Base-by-base conservation (phyloP, 2,888 invertebrate species). In the Ichneumon xanthorius region DNA sequence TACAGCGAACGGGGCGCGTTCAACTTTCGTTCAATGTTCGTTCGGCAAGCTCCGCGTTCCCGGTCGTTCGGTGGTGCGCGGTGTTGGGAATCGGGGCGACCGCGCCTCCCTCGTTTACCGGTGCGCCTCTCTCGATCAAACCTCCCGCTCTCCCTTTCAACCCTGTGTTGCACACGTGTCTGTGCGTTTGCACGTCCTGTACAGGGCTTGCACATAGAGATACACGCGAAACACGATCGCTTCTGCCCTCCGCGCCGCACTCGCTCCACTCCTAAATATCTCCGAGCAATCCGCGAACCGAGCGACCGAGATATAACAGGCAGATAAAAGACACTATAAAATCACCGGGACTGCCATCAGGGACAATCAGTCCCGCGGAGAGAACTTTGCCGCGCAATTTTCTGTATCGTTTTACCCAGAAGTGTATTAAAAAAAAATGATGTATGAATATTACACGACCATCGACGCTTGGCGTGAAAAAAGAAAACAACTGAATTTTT, bases 31-130 rank as follows among this genome's bases (percentile, higher is more conserved):
- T 78, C 78, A 67, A 81, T 86, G 70, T 70, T 70, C 81, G 68
- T 70, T 79, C 68, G 70, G 37, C 67, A 19, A 61, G 45, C 61
- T 63, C n/a, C 61, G 5, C 48, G 26, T 19, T 11, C 40, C 37
- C 11, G 16, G 50, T 30, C 4, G 61, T 16, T 73, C 58, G 19
- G 45, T 58, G 19, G 68, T 26, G 50, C 48, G 48, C 73, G 3
- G 61, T 33, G 61, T 26, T 58, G 68, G 78, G 71, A 83, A 87
- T 85, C 85, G 77, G 73, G 65, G 76, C 84, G 82, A 83, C 78
- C 65, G 79, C 48, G 58, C 77, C 82, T 61, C 70, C 45, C 80
- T 70, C 83, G 79, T 84, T 87, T 82, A 87, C 81, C 81, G 58
- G 63, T 80, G 73, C 79, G 67, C 85, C 79, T 70, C 68, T 68